Percentiles rank a stretch among this genome's conserved stretches.
These are phyloP conservation scores for Alcedo atthis DNA, from an alignment of 2,797 vertebrate genomes.

Conservation along the genomic window DNA sequence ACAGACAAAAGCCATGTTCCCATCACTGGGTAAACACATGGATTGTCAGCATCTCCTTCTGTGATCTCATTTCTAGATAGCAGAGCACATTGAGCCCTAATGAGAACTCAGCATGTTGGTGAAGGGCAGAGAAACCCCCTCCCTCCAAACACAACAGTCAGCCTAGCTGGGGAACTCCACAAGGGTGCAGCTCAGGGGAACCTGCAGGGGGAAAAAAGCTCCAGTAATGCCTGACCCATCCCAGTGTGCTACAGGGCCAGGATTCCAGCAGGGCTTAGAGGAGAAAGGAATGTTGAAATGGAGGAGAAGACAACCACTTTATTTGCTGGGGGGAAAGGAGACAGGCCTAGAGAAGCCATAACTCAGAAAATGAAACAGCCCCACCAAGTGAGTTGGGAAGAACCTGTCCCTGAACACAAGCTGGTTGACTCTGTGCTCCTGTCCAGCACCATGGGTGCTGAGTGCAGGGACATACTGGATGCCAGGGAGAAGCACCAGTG, in stretches of 20 bases:
- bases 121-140: background rate
- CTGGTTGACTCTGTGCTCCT: background rate
- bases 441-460: background rate
- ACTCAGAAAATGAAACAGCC: background rate
- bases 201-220: background rate
- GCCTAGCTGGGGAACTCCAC: background rate
- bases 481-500: background rate
- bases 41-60: conserved; percentile 23
- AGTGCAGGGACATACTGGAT: background rate
- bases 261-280: background rate
- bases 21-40: conserved; percentile 11
- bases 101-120: background rate
- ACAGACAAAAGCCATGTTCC: conserved; percentile 20
- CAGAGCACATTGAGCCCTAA: background rate
- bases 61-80: conserved; percentile 5
- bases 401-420: background rate
- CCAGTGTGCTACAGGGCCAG: background rate
- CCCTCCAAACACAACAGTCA: background rate
- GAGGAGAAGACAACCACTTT: background rate
- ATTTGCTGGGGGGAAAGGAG: background rate
- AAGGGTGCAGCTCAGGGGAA: background rate
- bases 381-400: rapidly evolving
- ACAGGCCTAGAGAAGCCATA: background rate
- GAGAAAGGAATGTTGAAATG: background rate
- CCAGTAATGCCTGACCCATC: background rate